phyloP scores from a whole-genome alignment of 2,113 vertebrate genomes.

The Hippocampus guttulatus region DNA sequence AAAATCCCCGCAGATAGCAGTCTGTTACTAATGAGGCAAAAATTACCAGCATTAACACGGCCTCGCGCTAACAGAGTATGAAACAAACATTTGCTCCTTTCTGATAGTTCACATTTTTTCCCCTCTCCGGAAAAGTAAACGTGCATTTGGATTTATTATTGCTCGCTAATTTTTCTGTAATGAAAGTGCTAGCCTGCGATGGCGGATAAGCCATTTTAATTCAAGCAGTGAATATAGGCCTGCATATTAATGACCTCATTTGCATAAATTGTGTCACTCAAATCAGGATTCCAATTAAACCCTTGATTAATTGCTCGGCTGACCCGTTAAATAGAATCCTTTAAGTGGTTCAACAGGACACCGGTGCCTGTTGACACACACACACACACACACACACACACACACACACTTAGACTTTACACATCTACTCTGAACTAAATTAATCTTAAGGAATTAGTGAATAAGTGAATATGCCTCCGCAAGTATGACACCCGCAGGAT shows the following conservation, averaged over 20 bases:
- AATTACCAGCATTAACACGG: constrained; percentile 59
- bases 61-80: constrained; percentile 35
- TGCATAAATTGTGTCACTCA: constrained; percentile 76
- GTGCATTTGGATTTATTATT: constrained; percentile 71
- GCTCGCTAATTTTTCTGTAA: constrained; percentile 66
- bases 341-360: constrained; percentile 74
- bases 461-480: constrained; percentile 36
- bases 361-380: constrained; percentile 60
- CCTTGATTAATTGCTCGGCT: constrained; percentile 73
- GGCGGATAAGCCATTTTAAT: constrained; percentile 67
- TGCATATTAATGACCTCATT: constrained; percentile 75
- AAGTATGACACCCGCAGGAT: constrained; percentile 30
- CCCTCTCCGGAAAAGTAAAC: constrained; percentile 60
- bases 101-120: constrained; percentile 44
- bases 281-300: constrained; percentile 72
- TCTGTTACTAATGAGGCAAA: constrained; percentile 59
- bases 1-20: constrained; percentile 62
- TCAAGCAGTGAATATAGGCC: constrained; percentile 57
- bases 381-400: neutral
- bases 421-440: constrained; percentile 43
- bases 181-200: constrained; percentile 61
- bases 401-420: constrained; percentile 33
- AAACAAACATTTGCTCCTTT: constrained; percentile 38
- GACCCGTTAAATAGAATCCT: constrained; percentile 75
- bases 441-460: constrained; percentile 46